Evolutionary conservation across 1,140 invertebrate species (phyloP), one percentile per base, ranked within the genome.

Genomic region (Bombus vancouverensis): DNA sequence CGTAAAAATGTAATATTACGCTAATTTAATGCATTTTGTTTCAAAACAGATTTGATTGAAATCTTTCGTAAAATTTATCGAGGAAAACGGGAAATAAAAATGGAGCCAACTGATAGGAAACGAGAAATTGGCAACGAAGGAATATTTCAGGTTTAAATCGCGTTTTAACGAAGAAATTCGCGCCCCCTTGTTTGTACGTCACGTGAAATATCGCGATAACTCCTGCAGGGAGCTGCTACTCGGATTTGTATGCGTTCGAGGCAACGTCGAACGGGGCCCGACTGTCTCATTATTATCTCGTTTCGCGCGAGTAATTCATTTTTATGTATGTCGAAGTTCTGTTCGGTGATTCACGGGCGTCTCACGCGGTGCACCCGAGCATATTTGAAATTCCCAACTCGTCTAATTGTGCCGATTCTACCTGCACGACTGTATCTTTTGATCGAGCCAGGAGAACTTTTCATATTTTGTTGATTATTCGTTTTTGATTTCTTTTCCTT

Each of bases 271-370:
- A 70, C 75, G 47, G 72, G 32, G 66, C 71, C 77, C 79, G 82
- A 74, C 79, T 87, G 79, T 88, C 91, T 90, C 87, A 91, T 93
- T 93, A 92, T 92, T 91, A 92, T 90, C 90, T 87, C 68, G 76
- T 83, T 68, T 47, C 39, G 77, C 78, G 85, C 90, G 91, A 92
- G 86, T 92, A 89, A 92, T 90, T 91, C 85, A 87, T 90, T 91
- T 90, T 90, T 88, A 91, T 90, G 89, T 91, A 88, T 88, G 68
- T 62, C 53, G 88, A 85, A 75, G 62, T 47, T 85, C 81, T 71
- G 86, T 77, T 76, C 77, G 28, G 42, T 90, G 89, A 91, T 90
- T 91, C 88, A 91, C 86, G 89, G 72, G 77, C 62, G 71, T 77
- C 77, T 81, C 81, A 70, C 68, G 42, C 62, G 72, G 42, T 57